phyloP scores from a whole-genome alignment of 2,113 vertebrate genomes.

The Mobula birostris region DNA sequence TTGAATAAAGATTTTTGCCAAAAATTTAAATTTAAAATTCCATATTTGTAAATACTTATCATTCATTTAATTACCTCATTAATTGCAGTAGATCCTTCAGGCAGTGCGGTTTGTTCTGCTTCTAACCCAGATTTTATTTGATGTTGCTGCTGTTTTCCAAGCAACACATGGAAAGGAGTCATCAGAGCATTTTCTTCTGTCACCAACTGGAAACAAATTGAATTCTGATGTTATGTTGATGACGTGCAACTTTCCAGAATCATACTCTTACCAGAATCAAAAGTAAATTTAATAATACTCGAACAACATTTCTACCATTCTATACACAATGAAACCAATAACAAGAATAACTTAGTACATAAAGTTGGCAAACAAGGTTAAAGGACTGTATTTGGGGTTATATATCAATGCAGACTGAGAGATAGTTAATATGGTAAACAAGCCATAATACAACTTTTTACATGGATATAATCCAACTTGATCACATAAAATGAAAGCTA shows the following conservation, averaged over 20 bases:
- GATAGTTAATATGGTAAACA: no score
- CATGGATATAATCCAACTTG: no score
- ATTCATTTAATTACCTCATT: conserved; percentile 63
- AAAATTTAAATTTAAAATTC: background rate
- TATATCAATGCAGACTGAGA: no score
- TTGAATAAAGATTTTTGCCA: background rate
- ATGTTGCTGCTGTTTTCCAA: conserved; percentile 69
- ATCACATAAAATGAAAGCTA: no score
- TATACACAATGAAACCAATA: background rate
- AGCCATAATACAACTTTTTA: no score
- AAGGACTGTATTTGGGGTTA: no score
- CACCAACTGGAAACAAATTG: conserved; percentile 58
- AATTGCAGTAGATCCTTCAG: conserved; percentile 64
- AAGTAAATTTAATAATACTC: background rate
- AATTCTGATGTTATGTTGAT: background rate
- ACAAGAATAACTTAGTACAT: background rate
- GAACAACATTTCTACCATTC: background rate
- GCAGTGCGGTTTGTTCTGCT: conserved; percentile 42
- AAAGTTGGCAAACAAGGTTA: no score
- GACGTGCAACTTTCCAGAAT: background rate
- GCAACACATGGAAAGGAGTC: conserved; percentile 78
- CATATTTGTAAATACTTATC: background rate
- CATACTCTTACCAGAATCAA: background rate
- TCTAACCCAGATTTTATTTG: conserved; percentile 46
- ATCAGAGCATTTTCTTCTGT: conserved; percentile 73